These are phyloP conservation scores for Drosophila barbarae DNA, from an alignment of 2,888 invertebrate species.

Conservation along the genomic window DNA sequence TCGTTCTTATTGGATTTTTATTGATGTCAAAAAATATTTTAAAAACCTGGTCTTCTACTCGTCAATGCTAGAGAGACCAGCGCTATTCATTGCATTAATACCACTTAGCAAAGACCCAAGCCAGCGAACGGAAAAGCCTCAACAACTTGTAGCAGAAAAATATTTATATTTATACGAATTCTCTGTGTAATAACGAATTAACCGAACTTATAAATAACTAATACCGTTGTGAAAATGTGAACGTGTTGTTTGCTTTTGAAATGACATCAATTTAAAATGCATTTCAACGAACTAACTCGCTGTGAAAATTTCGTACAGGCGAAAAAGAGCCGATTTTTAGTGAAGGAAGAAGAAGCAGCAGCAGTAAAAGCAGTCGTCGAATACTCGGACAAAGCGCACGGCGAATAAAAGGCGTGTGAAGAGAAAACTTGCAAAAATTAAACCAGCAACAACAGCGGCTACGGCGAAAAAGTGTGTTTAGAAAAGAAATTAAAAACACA, in stretches of 20 bases:
- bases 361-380: constrained; percentile 71
- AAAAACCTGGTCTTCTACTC: not conserved
- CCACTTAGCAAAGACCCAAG: constrained; percentile 15
- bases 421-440: constrained; percentile 74
- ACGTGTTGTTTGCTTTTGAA: constrained; percentile 54
- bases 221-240: constrained; percentile 51
- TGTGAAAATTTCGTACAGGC: constrained; percentile 76
- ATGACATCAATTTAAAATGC: constrained; percentile 76
- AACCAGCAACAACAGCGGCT: constrained; percentile 62
- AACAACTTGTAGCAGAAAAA: constrained; percentile 76
- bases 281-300: constrained; percentile 68
- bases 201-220: constrained; percentile 35
- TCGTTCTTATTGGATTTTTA: not conserved
- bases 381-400: constrained; percentile 67
- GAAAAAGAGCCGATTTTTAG: constrained; percentile 75
- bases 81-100: not conserved
- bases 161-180: constrained; percentile 65
- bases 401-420: constrained; percentile 70
- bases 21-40: not conserved
- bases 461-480: constrained; percentile 71
- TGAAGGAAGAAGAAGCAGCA: constrained; percentile 66
- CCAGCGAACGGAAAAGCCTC: constrained; percentile 12
- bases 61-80: not conserved
- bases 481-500: constrained; percentile 74
- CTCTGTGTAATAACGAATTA: constrained; percentile 56